Base-by-base conservation (phyloP, 1,140 invertebrate species). In the Arion vulgaris region DNA sequence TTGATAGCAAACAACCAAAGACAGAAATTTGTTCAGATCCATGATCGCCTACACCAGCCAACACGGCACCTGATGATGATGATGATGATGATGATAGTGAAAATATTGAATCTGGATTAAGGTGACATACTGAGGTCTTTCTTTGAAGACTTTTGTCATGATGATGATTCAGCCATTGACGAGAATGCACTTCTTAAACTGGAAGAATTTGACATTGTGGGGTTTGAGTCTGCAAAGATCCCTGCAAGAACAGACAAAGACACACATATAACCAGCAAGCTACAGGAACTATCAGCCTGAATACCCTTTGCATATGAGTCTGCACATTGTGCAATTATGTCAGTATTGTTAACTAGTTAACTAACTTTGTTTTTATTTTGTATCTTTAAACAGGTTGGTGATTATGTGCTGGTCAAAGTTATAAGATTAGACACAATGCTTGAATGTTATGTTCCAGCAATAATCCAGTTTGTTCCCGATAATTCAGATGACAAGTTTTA, bases 371-470 rank as follows among this genome's bases (percentile, higher is more conserved):
- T n/a, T n/a, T n/a, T n/a, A 7, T 45, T 45, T 45, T 74, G 72
- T 74, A 17, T 51, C 32, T 53, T 76, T 76, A 17, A 80, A 34
- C 86, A 90, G 89, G 62, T 85, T 34, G 88, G 88, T 32, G 89
- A 90, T 74, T 88, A 86, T 80, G 88, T 87, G 0, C 86, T 90
- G 13, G 84, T 87, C 0, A 78, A 79, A 62, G 88, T 89, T 81
- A 71, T 85, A 38, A 85, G 87, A 39, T 28, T 83, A 39, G 82
- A 83, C 26, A 80, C 23, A 11, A 41, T 84, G 4, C 39, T 32
- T 34, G 87, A 86, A 69, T 89, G 88, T 81, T 90, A 87, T 81
- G 88, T 89, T 26, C 89, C 89, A 32, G 88, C 80, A 26, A 85
- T 83, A 68, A 84, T 90, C 0, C 71, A 86, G 51, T 53, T 78